A percentile compares a stretch with the other conserved stretches of the same genome.
These are phyloP conservation scores for Philonicus albiceps DNA, from an alignment of 2,888 invertebrate species.

Conservation along the genomic window DNA sequence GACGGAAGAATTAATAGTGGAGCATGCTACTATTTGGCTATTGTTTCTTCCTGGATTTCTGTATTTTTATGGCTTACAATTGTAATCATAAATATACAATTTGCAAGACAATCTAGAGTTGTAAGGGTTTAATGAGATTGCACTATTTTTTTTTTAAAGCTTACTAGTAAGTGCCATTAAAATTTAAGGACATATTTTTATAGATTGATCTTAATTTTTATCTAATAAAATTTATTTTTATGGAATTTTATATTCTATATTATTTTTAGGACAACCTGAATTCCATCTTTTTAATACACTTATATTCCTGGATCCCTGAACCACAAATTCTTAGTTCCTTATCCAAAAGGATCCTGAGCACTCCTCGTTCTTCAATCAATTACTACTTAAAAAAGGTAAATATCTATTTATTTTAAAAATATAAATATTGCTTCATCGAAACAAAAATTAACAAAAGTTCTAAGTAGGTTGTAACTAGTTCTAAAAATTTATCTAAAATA, in stretches of 20 bases:
- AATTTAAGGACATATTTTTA: not conserved
- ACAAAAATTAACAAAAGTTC: too few relatives aligned
- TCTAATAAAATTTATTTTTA: not conserved
- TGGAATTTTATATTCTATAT: not conserved
- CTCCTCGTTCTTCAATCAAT: too few relatives aligned
- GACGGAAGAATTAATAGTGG: conserved; percentile 78
- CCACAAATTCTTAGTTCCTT: not conserved
- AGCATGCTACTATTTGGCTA: conserved; percentile 71
- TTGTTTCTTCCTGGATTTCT: conserved; percentile 71
- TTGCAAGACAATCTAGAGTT: conserved; percentile 62
- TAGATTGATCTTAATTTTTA: not conserved
- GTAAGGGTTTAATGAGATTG: conserved; percentile 54
- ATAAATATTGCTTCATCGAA: too few relatives aligned
- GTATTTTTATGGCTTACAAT: conserved; percentile 68
- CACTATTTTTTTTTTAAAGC: not conserved
- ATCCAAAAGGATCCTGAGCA: not conserved
- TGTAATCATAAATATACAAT: conserved; percentile 65
- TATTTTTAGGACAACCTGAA: not conserved
- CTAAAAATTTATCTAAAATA: too few relatives aligned
- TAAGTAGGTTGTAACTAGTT: too few relatives aligned
- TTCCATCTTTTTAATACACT: not conserved
- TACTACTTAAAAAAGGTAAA: not conserved
- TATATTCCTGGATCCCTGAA: not conserved
- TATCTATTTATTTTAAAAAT: not conserved
- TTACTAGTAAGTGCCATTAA: not conserved